Evolutionary conservation across 1,140 invertebrate species (phyloP).

Genomic region (Stenopsyche tienmushanensis): DNA sequence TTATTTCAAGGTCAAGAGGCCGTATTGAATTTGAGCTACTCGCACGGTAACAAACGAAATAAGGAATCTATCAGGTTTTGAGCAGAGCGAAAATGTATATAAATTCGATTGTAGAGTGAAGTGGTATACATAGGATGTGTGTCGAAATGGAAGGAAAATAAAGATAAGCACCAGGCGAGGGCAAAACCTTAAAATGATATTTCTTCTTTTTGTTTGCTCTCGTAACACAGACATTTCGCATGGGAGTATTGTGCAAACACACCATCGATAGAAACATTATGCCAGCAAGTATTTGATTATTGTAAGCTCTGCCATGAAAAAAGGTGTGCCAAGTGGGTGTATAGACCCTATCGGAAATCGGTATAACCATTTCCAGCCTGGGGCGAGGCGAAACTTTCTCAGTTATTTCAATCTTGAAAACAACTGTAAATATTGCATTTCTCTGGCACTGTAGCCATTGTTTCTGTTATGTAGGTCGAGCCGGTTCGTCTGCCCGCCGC

Average conservation of each 20-base stretch:
- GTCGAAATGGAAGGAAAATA: too few species aligned
- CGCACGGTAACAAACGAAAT: too few species aligned
- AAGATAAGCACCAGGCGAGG: too few species aligned
- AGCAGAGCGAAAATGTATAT: too few species aligned
- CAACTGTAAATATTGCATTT: constrained; percentile 19
- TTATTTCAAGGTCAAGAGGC: too few species aligned
- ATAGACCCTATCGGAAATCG: background rate
- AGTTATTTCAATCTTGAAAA: constrained; percentile 7
- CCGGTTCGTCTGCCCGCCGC: too few species aligned
- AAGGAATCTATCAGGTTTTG: too few species aligned
- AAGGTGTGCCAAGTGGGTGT: constrained; percentile 1
- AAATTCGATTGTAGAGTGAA: too few species aligned
- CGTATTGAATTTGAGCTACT: too few species aligned
- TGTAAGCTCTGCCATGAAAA: constrained; percentile 13
- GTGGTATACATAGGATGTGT: too few species aligned
- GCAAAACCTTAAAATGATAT: constrained; percentile 6
- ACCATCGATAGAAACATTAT: constrained; percentile 22
- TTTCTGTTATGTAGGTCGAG: too few species aligned
- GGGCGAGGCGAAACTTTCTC: background rate
- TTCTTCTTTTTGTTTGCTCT: constrained; percentile 11
- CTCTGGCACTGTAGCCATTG: constrained; percentile 8
- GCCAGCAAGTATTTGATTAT: constrained; percentile 22
- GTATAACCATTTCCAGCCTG: background rate
- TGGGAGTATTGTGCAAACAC: constrained; percentile 24
- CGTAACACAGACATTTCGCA: constrained; percentile 10